These are phyloP conservation scores for Scomber colias DNA, from an alignment of 2,113 vertebrate species.

Conservation along the genomic window DNA sequence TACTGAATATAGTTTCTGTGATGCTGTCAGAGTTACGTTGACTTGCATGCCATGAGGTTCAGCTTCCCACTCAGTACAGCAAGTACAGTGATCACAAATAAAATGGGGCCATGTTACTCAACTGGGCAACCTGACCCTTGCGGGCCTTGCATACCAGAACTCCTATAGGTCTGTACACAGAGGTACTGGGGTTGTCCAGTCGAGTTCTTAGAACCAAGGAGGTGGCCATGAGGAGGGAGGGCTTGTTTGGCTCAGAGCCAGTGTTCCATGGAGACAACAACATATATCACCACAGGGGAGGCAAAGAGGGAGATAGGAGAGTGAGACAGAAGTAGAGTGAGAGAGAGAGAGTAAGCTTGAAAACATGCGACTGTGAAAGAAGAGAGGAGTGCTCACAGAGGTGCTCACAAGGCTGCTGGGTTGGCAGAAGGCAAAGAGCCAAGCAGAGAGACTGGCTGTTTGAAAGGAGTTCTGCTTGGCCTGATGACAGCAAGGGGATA, in stretches of 20 bases:
- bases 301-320: slow-evolving; percentile 65
- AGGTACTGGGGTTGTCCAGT: slow-evolving; percentile 71
- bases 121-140: slow-evolving; percentile 78
- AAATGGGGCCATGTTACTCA: slow-evolving; percentile 74
- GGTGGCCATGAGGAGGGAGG: slow-evolving; percentile 69
- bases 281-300: slow-evolving; percentile 82
- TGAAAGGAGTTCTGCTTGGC: slow-evolving; percentile 63
- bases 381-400: slow-evolving; percentile 71
- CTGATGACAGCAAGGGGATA: slow-evolving; percentile 48
- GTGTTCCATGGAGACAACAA: slow-evolving; percentile 84
- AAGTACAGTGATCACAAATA: slow-evolving; percentile 66
- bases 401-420: slow-evolving; percentile 72
- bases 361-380: slow-evolving; percentile 72
- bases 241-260: slow-evolving; percentile 73
- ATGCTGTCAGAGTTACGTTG: slow-evolving; percentile 18
- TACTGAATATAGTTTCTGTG: slow-evolving; percentile 39
- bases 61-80: slow-evolving; percentile 45
- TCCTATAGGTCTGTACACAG: slow-evolving; percentile 78
- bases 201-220: slow-evolving; percentile 81
- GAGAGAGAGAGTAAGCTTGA: slow-evolving; percentile 63
- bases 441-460: slow-evolving; percentile 61
- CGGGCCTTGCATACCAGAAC: slow-evolving; percentile 74
- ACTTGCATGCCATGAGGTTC: slow-evolving; percentile 45
- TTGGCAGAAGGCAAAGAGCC: slow-evolving; percentile 73
- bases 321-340: slow-evolving; percentile 69